Base-by-base conservation (phyloP, 2,888 invertebrate genomes). In the Pollenia griseotomentosa region DNA sequence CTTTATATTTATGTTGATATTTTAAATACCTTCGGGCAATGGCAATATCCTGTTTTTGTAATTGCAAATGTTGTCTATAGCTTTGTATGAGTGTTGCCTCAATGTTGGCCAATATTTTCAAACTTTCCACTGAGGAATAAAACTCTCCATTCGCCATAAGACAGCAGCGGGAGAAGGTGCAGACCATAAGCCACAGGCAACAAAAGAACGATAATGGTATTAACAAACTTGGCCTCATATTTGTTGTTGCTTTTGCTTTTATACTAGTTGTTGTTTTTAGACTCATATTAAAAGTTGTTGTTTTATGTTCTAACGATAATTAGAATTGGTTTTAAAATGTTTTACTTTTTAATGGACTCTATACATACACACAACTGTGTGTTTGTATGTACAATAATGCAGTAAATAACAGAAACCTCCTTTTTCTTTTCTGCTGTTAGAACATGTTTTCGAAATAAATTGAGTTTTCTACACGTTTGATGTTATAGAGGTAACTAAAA, bases 101-200 rank as follows among this genome's bases (percentile, higher is more conserved):
- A 23, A 89, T 71, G 6, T 73, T 11, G 5, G 85, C 88, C 74
- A 92, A 63, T 19, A 33, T 44, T 81, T 88, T 70, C 75, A 91
- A 80, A 5, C 77, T 90, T 44, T 91, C 90, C n/a, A 90, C 87
- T 1, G 92, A 91, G 33, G 92, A 91, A 71, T 90, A 91, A 55
- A 89, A 91, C 75, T 91, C 92, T 11, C 82, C 90, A 78, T 79
- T 79, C 19, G 53, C 74, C 57, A 42, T 48, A 10, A 61, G 66
- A 2, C n/a, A 44, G 19, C 46, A 74, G n/a, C 11, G 44, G 33
- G n/a, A 75, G 9, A 12, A 82, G 3, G 10, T 77, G 6, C 14
- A 53, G 3, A 33, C 33, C 5, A 46, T 55, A n/a, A 68, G 51
- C 10, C 78, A 78, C 70, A 78, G n/a, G 44, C 65, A 70, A 65